Conservation (phyloP, 2,113 vertebrate genomes). For the Callorhinus ursinus region DNA sequence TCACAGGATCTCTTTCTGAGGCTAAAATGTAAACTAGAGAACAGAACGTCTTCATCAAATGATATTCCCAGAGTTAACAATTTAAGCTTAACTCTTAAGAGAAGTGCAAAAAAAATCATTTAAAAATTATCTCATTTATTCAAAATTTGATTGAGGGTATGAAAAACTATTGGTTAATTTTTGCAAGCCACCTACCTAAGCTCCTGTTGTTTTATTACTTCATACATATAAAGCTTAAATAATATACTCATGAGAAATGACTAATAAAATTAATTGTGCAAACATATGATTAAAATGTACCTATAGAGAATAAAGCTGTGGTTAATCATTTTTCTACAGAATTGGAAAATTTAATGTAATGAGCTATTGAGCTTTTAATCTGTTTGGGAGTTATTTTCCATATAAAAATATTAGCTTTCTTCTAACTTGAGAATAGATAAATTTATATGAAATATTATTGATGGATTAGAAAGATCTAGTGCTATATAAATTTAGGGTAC, state of each 20-base stretch:
- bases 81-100: background rate
- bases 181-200: background rate
- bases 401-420: background rate
- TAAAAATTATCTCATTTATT: background rate
- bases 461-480: background rate
- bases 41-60: background rate
- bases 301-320: background rate
- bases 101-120: background rate
- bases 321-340: background rate
- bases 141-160: background rate
- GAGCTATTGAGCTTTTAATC: background rate
- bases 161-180: slow-evolving; percentile 33
- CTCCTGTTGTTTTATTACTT: background rate
- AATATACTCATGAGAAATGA: background rate
- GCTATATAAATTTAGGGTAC: background rate
- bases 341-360: background rate
- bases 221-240: background rate
- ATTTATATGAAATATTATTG: background rate
- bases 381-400: background rate
- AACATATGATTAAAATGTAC: background rate
- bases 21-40: background rate
- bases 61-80: background rate
- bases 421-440: background rate
- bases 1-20: background rate
- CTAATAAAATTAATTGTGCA: background rate